These are phyloP conservation scores for Toxotes lorentzi DNA, from an alignment of 2,797 vertebrate genomes.

Conservation along the genomic window DNA sequence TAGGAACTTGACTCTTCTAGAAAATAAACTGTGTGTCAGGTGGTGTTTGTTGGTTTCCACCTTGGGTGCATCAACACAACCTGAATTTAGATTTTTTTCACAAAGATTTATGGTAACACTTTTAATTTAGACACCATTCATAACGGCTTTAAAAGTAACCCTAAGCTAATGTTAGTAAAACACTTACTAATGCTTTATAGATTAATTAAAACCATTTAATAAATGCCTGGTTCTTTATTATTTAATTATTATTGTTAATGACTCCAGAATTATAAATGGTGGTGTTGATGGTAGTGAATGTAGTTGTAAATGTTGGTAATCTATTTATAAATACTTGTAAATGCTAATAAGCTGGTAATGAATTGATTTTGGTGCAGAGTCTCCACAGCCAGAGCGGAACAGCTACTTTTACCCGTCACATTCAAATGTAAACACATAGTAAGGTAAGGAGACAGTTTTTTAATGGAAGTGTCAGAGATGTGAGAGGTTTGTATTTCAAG, in stretches of 20 bases:
- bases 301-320: too few species aligned
- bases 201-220: neutral
- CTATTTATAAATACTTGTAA: too few species aligned
- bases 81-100: neutral
- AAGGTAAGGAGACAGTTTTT: conserved; percentile 53
- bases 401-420: neutral
- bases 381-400: neutral
- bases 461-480: conserved; percentile 60
- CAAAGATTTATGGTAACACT: neutral
- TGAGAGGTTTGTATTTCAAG: conserved; percentile 61
- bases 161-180: neutral
- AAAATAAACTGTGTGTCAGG: conserved; percentile 11
- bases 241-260: neutral
- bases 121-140: neutral
- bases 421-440: conserved; percentile 14
- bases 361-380: neutral
- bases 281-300: too few species aligned
- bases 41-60: neutral
- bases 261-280: neutral
- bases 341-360: neutral
- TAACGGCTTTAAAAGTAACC: neutral
- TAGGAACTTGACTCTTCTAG: conserved; percentile 2
- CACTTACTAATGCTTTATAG: neutral
- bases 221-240: neutral
- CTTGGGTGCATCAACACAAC: neutral